Evolutionary conservation across 2,888 invertebrate genomes (phyloP).

Genomic region (Eretmocerus hayati): DNA sequence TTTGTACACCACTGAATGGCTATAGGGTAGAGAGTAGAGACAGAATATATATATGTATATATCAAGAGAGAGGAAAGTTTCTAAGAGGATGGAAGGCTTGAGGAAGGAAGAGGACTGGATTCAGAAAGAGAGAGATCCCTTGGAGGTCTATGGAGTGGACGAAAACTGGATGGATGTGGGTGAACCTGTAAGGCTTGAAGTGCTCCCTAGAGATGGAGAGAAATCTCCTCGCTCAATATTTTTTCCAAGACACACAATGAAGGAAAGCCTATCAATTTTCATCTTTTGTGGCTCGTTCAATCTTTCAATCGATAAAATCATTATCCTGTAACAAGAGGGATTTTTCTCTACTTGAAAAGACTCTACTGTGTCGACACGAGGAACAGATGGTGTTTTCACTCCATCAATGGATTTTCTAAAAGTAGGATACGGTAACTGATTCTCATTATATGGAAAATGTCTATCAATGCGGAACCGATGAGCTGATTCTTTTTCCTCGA

Average conservation of each 20-base stretch:
- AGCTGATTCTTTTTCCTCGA: no score
- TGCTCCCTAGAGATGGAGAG: constrained; percentile 17
- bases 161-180: background rate
- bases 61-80: background rate
- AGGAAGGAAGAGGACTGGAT: constrained; percentile 6
- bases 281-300: constrained; percentile 34
- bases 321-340: constrained; percentile 22
- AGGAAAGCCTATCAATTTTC: constrained; percentile 41
- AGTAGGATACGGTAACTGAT: no score
- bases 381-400: no score
- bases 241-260: constrained; percentile 5
- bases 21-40: no score
- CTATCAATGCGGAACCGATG: no score
- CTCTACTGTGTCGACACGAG: no score
- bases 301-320: constrained; percentile 27
- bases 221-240: constrained; percentile 19
- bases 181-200: constrained; percentile 11
- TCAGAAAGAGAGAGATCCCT: constrained; percentile 1
- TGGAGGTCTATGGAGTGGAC: no score
- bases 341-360: background rate
- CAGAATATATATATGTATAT: no score
- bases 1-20: no score
- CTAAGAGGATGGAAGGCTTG: constrained; percentile 3
- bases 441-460: no score
- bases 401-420: no score